phyloP scores from a whole-genome alignment of 1,140 invertebrate genomes.

The Drosophila melanogaster region DNA sequence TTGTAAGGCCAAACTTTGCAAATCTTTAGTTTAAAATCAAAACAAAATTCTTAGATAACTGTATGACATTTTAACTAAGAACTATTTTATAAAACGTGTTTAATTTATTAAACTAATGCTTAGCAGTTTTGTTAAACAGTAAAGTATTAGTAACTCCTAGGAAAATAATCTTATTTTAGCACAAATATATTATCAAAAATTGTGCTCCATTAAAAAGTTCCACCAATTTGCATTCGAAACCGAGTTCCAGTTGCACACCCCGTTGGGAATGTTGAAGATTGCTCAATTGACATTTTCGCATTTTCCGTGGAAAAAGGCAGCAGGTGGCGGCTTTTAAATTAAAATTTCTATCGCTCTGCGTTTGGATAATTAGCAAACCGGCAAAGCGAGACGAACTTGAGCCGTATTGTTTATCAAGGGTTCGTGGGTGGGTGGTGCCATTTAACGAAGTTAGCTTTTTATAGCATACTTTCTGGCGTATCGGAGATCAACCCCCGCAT shows the following conservation, averaged over 20 bases:
- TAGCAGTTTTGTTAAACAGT: too few relatives aligned
- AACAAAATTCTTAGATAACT: too few relatives aligned
- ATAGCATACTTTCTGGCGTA: constrained; percentile 38
- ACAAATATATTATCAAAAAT: background rate
- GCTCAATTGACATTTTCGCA: constrained; percentile 31
- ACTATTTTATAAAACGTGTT: too few relatives aligned
- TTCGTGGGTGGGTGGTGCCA: constrained; percentile 4
- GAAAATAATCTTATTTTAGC: too few relatives aligned
- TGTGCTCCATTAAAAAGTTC: background rate
- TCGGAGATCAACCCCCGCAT: constrained; percentile 39
- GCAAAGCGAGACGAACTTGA: constrained; percentile 17
- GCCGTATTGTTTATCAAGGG: constrained; percentile 32
- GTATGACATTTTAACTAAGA: too few relatives aligned
- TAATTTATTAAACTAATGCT: too few relatives aligned
- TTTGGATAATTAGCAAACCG: constrained; percentile 41
- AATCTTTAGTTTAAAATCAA: too few relatives aligned
- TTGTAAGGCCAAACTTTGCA: too few relatives aligned
- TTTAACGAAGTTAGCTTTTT: constrained; percentile 43
- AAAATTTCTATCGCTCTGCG: constrained; percentile 39
- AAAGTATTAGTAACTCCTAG: too few relatives aligned
- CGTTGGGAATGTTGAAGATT: constrained; percentile 20
- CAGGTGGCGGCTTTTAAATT: constrained; percentile 32
- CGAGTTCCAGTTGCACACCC: constrained; percentile 7
- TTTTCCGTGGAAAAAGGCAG: background rate
- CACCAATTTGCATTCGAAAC: constrained; percentile 16